A percentile compares a stretch with the other conserved stretches of the same genome.
Conservation (phyloP, 2,113 vertebrate genomes). For the Saiga tatarica region DNA sequence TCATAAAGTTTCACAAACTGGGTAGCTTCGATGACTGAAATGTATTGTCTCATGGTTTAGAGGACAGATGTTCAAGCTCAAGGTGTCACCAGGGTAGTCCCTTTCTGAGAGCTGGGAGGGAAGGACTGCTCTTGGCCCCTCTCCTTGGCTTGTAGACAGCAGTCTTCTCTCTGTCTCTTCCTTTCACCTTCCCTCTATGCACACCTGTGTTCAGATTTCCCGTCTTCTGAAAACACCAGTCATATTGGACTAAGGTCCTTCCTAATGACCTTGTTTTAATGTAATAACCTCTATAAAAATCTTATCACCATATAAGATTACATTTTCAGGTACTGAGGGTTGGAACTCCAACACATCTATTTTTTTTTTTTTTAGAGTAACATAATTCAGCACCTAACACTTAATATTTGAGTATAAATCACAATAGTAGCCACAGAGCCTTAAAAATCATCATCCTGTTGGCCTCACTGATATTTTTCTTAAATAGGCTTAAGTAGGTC, state of each 20-base stretch:
- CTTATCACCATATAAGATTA: not conserved
- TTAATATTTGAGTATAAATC: not conserved
- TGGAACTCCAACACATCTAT: not conserved
- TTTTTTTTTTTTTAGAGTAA: not conserved
- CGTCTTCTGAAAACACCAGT: not conserved
- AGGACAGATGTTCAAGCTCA: not conserved
- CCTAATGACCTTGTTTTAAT: not conserved
- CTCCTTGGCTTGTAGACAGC: not conserved
- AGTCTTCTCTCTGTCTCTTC: not conserved
- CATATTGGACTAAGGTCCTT: not conserved
- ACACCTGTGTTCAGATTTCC: not conserved
- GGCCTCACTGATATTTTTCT: not conserved
- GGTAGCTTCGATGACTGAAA: not conserved
- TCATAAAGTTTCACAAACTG: not conserved
- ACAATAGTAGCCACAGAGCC: not conserved
- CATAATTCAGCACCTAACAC: not conserved
- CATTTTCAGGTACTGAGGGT: not conserved
- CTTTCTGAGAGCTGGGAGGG: not conserved
- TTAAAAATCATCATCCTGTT: not conserved
- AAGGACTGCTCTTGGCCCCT: not conserved
- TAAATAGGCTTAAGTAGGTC: not conserved
- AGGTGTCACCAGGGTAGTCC: not conserved
- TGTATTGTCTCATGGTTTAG: not conserved
- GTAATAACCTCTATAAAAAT: not conserved
- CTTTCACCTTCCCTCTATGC: not conserved